Conservation (phyloP, 2,113 vertebrate species). For the Nesoenas mayeri region DNA sequence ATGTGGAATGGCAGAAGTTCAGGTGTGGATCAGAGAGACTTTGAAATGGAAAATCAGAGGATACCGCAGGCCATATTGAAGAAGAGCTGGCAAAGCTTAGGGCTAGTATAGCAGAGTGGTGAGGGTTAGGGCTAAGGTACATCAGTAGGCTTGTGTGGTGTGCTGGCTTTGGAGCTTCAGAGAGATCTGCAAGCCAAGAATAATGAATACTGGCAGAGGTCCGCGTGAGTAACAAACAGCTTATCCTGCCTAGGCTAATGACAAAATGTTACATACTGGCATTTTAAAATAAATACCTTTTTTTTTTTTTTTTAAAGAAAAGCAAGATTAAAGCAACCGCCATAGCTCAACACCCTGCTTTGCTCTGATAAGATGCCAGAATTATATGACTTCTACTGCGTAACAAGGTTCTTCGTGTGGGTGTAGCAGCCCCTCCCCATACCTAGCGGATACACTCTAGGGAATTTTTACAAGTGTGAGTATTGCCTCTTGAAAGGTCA, state of each 20-base stretch:
- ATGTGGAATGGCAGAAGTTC: slow-evolving; percentile 50
- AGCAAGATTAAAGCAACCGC: slow-evolving; percentile 56
- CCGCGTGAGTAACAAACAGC: not conserved
- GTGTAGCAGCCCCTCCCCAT: slow-evolving; percentile 48
- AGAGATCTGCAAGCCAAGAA: slow-evolving; percentile 32
- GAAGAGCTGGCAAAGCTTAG: slow-evolving; percentile 33
- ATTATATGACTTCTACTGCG: slow-evolving; percentile 31
- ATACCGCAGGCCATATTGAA: slow-evolving; percentile 29
- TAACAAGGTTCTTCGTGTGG: slow-evolving; percentile 30
- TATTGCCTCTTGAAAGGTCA: slow-evolving; percentile 43
- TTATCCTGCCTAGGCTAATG: slow-evolving; percentile 39
- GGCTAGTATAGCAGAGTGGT: not conserved
- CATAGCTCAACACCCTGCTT: slow-evolving; percentile 22
- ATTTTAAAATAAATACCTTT: not conserved
- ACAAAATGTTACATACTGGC: slow-evolving; percentile 43
- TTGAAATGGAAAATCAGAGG: slow-evolving; percentile 64
- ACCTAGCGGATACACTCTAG: slow-evolving; percentile 54
- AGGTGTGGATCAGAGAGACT: slow-evolving; percentile 47
- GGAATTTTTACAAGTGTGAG: slow-evolving; percentile 28
- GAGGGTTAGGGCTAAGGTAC: slow-evolving; percentile 2
- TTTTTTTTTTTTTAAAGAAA: not conserved
- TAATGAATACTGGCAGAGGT: slow-evolving; percentile 45
- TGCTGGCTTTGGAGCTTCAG: not conserved
- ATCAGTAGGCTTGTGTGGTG: not conserved
- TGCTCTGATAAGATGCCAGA: slow-evolving; percentile 61